Conservation (phyloP, 2,113 vertebrate species). For the Aplodontia rufa region DNA sequence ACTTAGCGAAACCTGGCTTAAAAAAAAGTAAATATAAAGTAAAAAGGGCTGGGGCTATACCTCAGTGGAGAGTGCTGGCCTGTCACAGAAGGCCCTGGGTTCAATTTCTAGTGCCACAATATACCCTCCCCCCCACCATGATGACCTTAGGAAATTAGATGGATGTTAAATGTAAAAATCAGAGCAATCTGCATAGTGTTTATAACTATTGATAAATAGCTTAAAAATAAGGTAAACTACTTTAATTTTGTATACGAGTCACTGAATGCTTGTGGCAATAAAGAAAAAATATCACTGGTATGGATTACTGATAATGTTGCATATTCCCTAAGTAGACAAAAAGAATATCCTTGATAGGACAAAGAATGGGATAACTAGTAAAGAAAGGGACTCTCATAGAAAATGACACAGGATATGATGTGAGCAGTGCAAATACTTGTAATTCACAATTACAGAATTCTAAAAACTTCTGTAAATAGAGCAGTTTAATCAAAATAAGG, state of each 20-base stretch:
- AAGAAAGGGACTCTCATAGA: neutral
- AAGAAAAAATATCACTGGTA: neutral
- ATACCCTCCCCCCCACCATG: too few species aligned
- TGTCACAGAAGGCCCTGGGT: too few species aligned
- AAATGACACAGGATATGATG: neutral
- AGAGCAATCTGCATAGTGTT: neutral
- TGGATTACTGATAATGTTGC: neutral
- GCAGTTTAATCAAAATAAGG: neutral
- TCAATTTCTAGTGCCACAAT: neutral
- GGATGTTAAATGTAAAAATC: neutral
- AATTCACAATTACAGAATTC: neutral
- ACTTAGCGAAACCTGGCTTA: neutral
- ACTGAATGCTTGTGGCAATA: neutral
- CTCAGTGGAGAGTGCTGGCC: neutral
- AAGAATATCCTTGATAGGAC: neutral
- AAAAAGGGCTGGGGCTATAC: neutral
- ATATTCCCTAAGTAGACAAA: neutral
- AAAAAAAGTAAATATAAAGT: neutral
- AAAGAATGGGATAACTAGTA: neutral
- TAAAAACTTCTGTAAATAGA: neutral
- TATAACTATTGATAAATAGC: neutral
- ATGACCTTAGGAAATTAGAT: neutral
- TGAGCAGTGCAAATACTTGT: neutral
- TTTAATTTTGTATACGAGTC: neutral
- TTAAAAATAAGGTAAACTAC: neutral